Evolutionary conservation across 2,797 vertebrate species (phyloP).

Genomic region (Leuciscus waleckii): DNA sequence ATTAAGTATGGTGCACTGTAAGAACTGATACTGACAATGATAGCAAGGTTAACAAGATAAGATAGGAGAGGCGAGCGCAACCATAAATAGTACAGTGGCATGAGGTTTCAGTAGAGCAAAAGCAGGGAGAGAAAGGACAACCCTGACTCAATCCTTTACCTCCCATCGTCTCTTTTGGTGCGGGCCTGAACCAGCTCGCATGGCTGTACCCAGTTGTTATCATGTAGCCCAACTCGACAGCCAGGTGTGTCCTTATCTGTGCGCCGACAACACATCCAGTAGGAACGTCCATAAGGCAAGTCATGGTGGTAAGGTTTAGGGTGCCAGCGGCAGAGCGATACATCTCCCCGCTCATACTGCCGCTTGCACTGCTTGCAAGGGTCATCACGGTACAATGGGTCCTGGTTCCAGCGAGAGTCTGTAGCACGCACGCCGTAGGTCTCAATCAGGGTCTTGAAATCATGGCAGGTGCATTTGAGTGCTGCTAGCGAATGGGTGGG

Average conservation of each 20-base stretch:
- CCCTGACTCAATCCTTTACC: conserved; percentile 71
- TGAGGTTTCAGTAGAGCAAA: conserved; percentile 59
- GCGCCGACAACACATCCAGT: conserved; percentile 98
- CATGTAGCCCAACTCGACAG: conserved; percentile 92
- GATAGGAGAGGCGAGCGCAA: conserved; percentile 53
- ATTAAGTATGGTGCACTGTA: conserved; percentile 57
- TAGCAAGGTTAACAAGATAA: conserved; percentile 58
- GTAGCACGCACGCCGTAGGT: conserved; percentile 88
- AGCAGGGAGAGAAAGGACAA: conserved; percentile 53
- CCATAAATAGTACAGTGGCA: conserved; percentile 66
- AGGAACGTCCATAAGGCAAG: conserved; percentile 97
- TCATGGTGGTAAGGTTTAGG: conserved; percentile 99
- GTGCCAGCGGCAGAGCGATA: conserved; percentile 97
- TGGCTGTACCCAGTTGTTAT: conserved; percentile 95
- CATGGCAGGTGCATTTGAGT: conserved; percentile 94
- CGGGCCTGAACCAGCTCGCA: conserved; percentile 79
- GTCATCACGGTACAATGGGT: conserved; percentile 93
- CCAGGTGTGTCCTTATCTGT: conserved; percentile 91
- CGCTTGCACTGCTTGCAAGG: conserved; percentile 98
- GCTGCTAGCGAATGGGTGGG: conserved; percentile 91
- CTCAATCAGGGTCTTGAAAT: conserved; percentile 92
- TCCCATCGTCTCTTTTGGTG: conserved; percentile 77
- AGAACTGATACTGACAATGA: conserved; percentile 64
- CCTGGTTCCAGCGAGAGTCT: conserved; percentile 93
- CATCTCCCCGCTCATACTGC: conserved; percentile 90